phyloP scores from a whole-genome alignment of 2,888 invertebrate species.

The Parochlus steinenii region DNA sequence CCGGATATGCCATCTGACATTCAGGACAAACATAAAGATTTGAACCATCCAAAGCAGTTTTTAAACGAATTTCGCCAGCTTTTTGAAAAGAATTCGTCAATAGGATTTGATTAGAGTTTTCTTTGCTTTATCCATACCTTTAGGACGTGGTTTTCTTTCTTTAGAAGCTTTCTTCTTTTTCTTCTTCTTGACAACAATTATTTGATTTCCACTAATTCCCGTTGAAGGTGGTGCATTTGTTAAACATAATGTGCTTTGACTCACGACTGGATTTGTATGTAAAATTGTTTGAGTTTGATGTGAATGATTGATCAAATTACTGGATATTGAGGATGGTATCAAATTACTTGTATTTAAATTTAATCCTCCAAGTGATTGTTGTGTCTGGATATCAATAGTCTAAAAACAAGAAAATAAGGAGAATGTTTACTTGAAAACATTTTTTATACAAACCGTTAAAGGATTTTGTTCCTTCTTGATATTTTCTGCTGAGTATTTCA shows the following conservation, averaged over 20 bases:
- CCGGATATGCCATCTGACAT: constrained; percentile 78
- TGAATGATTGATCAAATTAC: too few species aligned
- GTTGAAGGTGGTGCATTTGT: too few species aligned
- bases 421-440: not conserved
- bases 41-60: constrained; percentile 65
- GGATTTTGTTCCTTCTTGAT: constrained; percentile 51
- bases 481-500: constrained; percentile 64
- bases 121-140: too few species aligned
- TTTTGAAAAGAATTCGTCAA: constrained; percentile 25
- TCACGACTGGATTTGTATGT: too few species aligned
- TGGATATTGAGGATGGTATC: too few species aligned
- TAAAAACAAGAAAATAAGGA: constrained; percentile 4
- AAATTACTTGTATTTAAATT: constrained; percentile 14
- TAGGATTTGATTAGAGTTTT: not conserved
- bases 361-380: constrained; percentile 12
- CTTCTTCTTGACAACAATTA: too few species aligned
- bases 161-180: constrained; percentile 22
- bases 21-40: constrained; percentile 75
- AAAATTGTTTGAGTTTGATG: too few species aligned
- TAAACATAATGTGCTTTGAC: too few species aligned
- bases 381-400: constrained; percentile 15
- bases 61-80: constrained; percentile 66
- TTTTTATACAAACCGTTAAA: constrained; percentile 19
- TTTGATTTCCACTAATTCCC: too few species aligned
- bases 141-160: constrained; percentile 61